Evolutionary conservation across 2,113 vertebrate genomes (phyloP).

Genomic region (Nibea coibor): DNA sequence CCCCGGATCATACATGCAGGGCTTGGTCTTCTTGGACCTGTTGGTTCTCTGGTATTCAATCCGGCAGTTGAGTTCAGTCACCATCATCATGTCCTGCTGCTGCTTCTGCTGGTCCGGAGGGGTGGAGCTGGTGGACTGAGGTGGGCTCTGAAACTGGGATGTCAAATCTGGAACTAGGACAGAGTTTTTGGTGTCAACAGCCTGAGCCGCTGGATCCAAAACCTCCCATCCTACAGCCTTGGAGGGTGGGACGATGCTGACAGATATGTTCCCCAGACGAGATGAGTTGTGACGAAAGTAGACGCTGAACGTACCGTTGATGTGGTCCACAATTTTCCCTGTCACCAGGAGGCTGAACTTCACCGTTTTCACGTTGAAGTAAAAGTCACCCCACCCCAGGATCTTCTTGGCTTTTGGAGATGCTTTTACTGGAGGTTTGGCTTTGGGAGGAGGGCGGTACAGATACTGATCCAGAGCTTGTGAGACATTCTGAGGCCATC

Average conservation of each 20-base stretch:
- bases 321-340: constrained; percentile 85
- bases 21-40: constrained; percentile 84
- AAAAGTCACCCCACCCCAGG: constrained; percentile 86
- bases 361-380: constrained; percentile 83
- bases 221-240: constrained; percentile 81
- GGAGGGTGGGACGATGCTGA: constrained; percentile 85
- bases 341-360: constrained; percentile 86
- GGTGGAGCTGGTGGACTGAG: constrained; percentile 61
- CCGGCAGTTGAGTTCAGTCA: constrained; percentile 81
- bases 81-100: constrained; percentile 72
- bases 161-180: constrained; percentile 59
- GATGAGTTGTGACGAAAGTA: constrained; percentile 87
- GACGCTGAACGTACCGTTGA: constrained; percentile 85
- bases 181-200: constrained; percentile 38
- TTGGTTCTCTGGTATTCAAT: constrained; percentile 85
- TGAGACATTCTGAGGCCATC: constrained; percentile 78
- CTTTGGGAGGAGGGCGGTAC: constrained; percentile 66
- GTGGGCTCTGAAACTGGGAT: constrained; percentile 44
- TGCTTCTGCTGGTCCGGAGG: constrained; percentile 53
- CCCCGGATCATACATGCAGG: constrained; percentile 81
- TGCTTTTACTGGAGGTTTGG: constrained; percentile 71
- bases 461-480: constrained; percentile 73
- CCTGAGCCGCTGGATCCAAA: constrained; percentile 29
- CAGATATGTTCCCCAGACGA: constrained; percentile 82
- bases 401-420: constrained; percentile 83